phyloP scores from a whole-genome alignment of 2,888 invertebrate genomes.

The Megalurothrips usitatus region DNA sequence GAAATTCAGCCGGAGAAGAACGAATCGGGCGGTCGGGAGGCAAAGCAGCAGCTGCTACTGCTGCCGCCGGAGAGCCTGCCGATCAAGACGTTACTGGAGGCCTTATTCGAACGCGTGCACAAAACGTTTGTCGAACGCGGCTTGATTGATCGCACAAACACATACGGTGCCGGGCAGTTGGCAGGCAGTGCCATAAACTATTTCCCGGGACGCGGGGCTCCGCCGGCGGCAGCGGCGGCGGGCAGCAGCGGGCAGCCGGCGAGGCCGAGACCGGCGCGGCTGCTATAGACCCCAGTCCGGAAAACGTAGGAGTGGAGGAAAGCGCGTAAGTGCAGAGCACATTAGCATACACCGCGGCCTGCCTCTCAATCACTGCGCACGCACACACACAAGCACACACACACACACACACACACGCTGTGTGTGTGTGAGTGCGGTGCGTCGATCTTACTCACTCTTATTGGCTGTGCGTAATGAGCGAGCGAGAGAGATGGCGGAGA shows the following conservation, averaged over 20 bases:
- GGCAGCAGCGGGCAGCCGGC: background rate
- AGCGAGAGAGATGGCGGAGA: background rate
- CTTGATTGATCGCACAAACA: too few relatives aligned
- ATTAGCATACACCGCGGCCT: background rate
- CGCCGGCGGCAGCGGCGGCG: too few relatives aligned
- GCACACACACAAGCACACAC: background rate
- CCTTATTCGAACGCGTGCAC: too few relatives aligned
- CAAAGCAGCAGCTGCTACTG: too few relatives aligned
- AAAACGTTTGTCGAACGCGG: too few relatives aligned
- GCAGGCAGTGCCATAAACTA: background rate
- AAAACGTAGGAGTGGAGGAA: conserved; percentile 2
- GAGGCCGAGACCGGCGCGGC: background rate
- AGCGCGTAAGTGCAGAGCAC: conserved; percentile 7
- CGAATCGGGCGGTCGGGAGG: too few relatives aligned
- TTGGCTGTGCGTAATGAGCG: background rate
- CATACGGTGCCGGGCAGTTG: too few relatives aligned
- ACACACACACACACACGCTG: background rate
- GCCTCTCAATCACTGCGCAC: conserved; percentile 10
- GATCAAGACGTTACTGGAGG: too few relatives aligned
- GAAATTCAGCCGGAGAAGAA: too few relatives aligned
- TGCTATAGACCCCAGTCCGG: background rate
- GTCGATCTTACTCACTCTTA: background rate
- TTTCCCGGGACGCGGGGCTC: background rate
- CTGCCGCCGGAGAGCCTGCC: too few relatives aligned
- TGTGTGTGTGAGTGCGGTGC: background rate